Evolutionary conservation across 2,113 vertebrate genomes (phyloP).

Genomic region (Labeo catla): DNA sequence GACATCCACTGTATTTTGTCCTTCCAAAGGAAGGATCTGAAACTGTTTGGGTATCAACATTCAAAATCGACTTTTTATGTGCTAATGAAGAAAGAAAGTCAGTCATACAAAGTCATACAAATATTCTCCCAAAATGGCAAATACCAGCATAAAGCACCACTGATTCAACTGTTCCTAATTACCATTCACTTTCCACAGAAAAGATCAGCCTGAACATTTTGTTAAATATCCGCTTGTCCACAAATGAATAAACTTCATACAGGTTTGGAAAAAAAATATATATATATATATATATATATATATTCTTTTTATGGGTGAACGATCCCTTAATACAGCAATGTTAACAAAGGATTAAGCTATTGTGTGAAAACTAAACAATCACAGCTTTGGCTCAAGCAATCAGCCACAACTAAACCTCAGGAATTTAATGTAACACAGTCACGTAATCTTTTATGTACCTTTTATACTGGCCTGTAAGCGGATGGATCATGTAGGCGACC

Average conservation of each 20-base stretch:
- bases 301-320: neutral
- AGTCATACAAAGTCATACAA: too few relatives aligned
- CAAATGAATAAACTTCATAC: neutral
- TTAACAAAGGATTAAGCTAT: neutral
- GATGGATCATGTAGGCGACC: neutral
- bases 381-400: constrained; percentile 8
- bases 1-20: too few relatives aligned
- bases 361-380: constrained; percentile 5
- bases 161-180: too few relatives aligned
- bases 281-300: too few relatives aligned
- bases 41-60: too few relatives aligned
- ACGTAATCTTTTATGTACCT: constrained; percentile 14
- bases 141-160: too few relatives aligned
- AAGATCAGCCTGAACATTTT: neutral
- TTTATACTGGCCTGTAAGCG: neutral
- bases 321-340: neutral
- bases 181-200: neutral
- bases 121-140: too few relatives aligned
- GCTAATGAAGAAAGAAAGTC: too few relatives aligned
- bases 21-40: too few relatives aligned
- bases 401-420: constrained; percentile 13
- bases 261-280: neutral
- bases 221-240: neutral
- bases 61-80: too few relatives aligned
- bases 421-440: constrained; percentile 1